Evolutionary conservation across 1,140 invertebrate genomes (phyloP), one percentile per base, ranked within the genome.

Genomic region (Mamestra configurata): DNA sequence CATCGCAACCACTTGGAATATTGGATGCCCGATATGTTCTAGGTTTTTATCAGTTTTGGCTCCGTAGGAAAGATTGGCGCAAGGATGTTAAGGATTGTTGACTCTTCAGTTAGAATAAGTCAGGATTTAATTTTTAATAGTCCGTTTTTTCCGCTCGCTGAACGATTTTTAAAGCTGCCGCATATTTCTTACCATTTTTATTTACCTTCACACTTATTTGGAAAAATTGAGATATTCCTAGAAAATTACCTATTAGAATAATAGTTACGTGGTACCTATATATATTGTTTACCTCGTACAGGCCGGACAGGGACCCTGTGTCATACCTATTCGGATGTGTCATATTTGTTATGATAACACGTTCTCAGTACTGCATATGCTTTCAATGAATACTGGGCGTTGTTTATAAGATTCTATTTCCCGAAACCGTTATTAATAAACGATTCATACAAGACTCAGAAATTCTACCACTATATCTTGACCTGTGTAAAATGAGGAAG

Each of bases 291-390:
- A 40, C 61, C 24, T 22, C 35, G 18, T 40, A 40, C 10, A 66
- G 8, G 1, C 31, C 35, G 18, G 51, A 4, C 18, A 64, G 22
- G 53, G 24, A 37, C 4, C 8, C 35, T 64, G 31, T 64, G 27
- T 20, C 35, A 37, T 64, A 66, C n/a, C 18, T 66, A 22, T 35
- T 40, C 61, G 35, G 61, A 66, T 66, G 61, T 40, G 61, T 66
- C 61, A 66, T 11, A 27, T 70, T 27, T 70, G 40, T 70, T 70
- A 70, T 70, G 40, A 70, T 49, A 70, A 70, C 40, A 46, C 11
- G 35, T 70, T 70, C 66, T 70, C 66, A 49, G 66, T 70, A 70
- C 13, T 46, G 40, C n/a, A 46, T 49, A 49, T 27, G 66, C 40
- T 70, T 70, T 70, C 66, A 70, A 46, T 70, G 40, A 49, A 43